These are phyloP conservation scores for Anisognathus igniventris DNA, from an alignment of 2,797 vertebrate species.

Conservation along the genomic window DNA sequence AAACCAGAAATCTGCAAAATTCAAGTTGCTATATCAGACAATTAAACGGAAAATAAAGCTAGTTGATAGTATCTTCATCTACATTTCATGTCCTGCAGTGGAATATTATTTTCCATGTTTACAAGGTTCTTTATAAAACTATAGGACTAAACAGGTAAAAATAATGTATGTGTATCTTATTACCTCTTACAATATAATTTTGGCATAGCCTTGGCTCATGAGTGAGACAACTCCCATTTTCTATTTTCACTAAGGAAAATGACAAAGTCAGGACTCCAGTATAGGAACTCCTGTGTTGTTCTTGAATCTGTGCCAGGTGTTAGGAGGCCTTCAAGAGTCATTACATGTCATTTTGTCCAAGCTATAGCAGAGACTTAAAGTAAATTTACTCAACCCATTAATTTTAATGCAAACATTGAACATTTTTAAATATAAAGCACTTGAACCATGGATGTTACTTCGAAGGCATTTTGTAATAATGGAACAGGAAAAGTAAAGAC, in stretches of 20 bases:
- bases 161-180: neutral
- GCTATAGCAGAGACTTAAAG: neutral
- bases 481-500: neutral
- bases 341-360: neutral
- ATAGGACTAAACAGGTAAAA: neutral
- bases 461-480: neutral
- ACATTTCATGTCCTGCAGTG: neutral
- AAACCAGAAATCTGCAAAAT: neutral
- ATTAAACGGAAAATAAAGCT: neutral
- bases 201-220: neutral
- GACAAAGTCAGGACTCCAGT: constrained; percentile 40
- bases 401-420: neutral
- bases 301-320: constrained; percentile 28
- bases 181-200: neutral
- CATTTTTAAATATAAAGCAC: neutral
- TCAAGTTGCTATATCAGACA: neutral
- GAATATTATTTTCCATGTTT: neutral
- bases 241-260: constrained; percentile 54
- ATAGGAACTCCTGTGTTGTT: constrained; percentile 51
- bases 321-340: constrained; percentile 2
- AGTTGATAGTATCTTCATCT: neutral
- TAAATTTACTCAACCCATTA: neutral
- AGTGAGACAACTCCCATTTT: constrained; percentile 35
- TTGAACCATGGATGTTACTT: neutral
- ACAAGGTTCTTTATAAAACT: neutral